These are phyloP conservation scores for Melolontha melolontha DNA, from an alignment of 2,888 invertebrate genomes.

Conservation along the genomic window DNA sequence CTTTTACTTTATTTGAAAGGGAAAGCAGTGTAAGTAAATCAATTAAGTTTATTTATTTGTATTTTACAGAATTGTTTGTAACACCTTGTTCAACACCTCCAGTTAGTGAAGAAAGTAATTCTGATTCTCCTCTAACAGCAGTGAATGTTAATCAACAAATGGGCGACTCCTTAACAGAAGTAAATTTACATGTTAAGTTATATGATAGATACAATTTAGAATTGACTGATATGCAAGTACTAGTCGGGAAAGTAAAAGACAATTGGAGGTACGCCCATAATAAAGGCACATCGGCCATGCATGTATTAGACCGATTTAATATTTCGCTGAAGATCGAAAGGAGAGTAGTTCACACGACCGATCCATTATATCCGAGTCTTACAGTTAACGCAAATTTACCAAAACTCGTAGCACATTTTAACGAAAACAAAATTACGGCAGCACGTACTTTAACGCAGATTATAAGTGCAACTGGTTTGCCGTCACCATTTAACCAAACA, in stretches of 20 bases:
- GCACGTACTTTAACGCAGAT: constrained; percentile 70
- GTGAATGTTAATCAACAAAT: constrained; percentile 46
- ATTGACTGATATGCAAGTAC: constrained; percentile 85
- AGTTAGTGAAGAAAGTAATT: constrained; percentile 78
- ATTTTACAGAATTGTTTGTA: constrained; percentile 74
- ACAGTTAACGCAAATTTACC: constrained; percentile 89
- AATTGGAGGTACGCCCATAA: constrained; percentile 91
- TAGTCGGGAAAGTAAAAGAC: constrained; percentile 89
- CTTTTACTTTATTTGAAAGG: too few relatives aligned
- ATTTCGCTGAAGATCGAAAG: constrained; percentile 79
- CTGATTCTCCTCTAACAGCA: constrained; percentile 63
- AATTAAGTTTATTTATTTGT: neutral
- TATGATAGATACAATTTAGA: constrained; percentile 85
- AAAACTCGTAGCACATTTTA: constrained; percentile 88
- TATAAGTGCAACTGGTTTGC: constrained; percentile 62
- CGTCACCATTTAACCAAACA: constrained; percentile 63
- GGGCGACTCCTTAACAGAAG: constrained; percentile 68
- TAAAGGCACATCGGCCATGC: constrained; percentile 85
- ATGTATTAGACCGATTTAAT: constrained; percentile 76
- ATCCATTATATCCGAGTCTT: constrained; percentile 88
- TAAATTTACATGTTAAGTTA: constrained; percentile 74
- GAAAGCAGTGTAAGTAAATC: too few relatives aligned
- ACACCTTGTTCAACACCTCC: constrained; percentile 92
- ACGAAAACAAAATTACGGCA: constrained; percentile 87
- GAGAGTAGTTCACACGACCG: constrained; percentile 82